phyloP scores from a whole-genome alignment of 2,113 vertebrate genomes.

The Diglossa brunneiventris region DNA sequence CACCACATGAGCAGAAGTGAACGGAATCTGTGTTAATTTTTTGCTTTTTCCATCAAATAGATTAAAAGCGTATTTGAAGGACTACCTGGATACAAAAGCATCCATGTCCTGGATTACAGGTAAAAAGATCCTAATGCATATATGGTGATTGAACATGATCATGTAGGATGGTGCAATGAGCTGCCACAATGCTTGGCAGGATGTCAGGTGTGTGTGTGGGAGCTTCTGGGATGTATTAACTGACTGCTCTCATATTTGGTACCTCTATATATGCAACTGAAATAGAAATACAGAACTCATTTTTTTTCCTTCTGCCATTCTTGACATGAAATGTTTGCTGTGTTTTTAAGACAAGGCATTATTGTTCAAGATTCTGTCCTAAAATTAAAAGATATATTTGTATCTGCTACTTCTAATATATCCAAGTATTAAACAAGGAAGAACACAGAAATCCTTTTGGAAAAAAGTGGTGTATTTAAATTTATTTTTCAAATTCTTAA shows the following conservation, averaged over 20 bases:
- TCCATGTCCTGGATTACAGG: constrained; percentile 86
- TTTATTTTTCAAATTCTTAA: neutral
- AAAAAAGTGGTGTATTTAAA: neutral
- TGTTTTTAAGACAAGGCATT: neutral
- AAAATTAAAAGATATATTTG: neutral
- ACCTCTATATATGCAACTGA: neutral
- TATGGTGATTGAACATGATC: neutral
- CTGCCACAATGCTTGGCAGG: neutral
- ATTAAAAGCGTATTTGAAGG: constrained; percentile 82
- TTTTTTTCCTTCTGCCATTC: neutral
- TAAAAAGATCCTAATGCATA: constrained; percentile 52
- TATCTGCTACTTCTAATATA: neutral
- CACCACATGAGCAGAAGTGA: neutral
- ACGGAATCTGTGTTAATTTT: neutral
- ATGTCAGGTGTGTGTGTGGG: rapidly evolving
- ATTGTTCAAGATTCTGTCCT: neutral
- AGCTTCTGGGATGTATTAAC: neutral
- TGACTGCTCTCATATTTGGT: neutral
- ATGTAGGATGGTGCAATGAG: neutral
- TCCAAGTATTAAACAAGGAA: neutral
- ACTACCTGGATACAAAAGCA: constrained; percentile 85
- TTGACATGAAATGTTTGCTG: neutral
- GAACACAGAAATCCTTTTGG: neutral
- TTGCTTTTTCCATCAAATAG: constrained; percentile 66
- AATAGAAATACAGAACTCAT: neutral